phyloP scores from a whole-genome alignment of 2,888 invertebrate species.

The Noctua pronuba region DNA sequence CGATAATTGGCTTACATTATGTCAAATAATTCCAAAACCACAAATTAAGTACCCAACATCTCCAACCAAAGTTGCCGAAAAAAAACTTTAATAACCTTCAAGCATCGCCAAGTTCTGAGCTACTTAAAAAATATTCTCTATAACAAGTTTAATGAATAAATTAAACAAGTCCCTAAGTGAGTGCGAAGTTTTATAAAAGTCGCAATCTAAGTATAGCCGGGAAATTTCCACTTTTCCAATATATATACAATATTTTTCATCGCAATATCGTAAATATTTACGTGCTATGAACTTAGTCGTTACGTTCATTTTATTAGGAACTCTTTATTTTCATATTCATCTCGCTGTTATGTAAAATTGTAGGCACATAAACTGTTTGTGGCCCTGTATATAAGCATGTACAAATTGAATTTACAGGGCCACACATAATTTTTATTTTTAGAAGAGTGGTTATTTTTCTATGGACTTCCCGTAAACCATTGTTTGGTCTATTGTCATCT shows the following conservation, averaged over 20 bases:
- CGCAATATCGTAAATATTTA: conserved; percentile 38
- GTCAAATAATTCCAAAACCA: background rate
- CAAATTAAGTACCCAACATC: background rate
- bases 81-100: conserved; percentile 12
- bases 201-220: conserved; percentile 5
- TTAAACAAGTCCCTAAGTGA: conserved; percentile 40
- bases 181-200: conserved; percentile 40
- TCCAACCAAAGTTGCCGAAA: background rate
- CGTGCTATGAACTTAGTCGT: conserved; percentile 16
- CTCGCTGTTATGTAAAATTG: conserved; percentile 9
- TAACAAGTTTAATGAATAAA: conserved; percentile 57
- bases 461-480: background rate
- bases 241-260: conserved; percentile 27
- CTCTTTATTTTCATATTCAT: conserved; percentile 14
- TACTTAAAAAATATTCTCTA: conserved; percentile 38
- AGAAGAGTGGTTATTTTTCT: background rate
- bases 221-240: conserved; percentile 29
- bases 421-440: background rate
- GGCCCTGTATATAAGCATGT: background rate
- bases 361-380: conserved; percentile 16
- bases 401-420: background rate
- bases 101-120: conserved; percentile 21
- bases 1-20: background rate
- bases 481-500: background rate
- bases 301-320: conserved; percentile 29